These are phyloP conservation scores for Drosophila nigrodunni DNA, from an alignment of 1,140 invertebrate genomes.

Conservation along the genomic window DNA sequence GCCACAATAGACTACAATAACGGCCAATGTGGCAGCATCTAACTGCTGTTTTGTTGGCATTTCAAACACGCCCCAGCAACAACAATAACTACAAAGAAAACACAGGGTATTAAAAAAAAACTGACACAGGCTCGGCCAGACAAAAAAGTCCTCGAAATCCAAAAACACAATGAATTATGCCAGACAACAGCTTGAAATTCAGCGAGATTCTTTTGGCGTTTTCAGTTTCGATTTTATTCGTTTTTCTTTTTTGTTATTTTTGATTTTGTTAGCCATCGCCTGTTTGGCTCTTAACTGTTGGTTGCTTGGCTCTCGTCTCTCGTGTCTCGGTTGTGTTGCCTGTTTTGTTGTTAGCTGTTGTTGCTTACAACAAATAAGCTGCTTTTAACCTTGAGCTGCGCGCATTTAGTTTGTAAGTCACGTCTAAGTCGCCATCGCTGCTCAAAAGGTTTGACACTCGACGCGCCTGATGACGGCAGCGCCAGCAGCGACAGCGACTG, in stretches of 20 bases:
- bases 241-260: conserved; percentile 27
- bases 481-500: conserved; percentile 35
- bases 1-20: conserved; percentile 67
- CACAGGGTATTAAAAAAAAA: conserved; percentile 3
- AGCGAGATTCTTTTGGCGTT: conserved; percentile 75
- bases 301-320: not conserved
- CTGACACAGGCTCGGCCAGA: conserved; percentile 38
- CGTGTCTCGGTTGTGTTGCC: too few relatives aligned
- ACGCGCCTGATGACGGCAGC: conserved; percentile 28
- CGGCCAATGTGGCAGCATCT: conserved; percentile 59
- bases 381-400: conserved; percentile 79
- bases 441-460: conserved; percentile 52
- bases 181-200: conserved; percentile 65
- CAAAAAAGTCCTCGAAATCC: conserved; percentile 60
- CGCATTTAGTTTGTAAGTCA: conserved; percentile 84
- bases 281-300: conserved; percentile 37
- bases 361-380: conserved; percentile 81
- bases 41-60: conserved; percentile 66
- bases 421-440: conserved; percentile 73
- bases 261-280: conserved; percentile 30
- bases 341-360: conserved; percentile 37
- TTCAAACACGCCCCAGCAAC: conserved; percentile 63
- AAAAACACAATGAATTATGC: conserved; percentile 29
- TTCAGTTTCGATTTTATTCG: conserved; percentile 60
- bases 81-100: not conserved